Base-by-base conservation (phyloP, 1,140 invertebrate genomes). In the Parapsyche elsis region DNA sequence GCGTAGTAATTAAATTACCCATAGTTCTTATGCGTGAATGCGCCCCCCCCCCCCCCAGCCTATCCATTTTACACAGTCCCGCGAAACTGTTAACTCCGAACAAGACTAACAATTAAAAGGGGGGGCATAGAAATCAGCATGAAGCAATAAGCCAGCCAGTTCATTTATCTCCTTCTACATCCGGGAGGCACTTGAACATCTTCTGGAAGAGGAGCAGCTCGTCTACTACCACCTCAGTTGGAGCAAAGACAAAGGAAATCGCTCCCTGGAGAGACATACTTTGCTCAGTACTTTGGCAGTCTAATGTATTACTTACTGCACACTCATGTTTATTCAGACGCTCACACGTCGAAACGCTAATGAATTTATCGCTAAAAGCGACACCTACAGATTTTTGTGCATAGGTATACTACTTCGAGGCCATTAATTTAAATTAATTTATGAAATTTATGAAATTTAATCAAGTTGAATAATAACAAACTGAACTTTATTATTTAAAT, bases 51-150 rank as follows among this genome's bases (percentile, higher is more conserved):
- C 38, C 21, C 49, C 19, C 5, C 44, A 19, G 26, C 38, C 9
- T 71, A 38, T 44, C 14, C 19, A 61, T 16, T 80, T 74, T 26
- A 21, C 81, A n/a, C 71, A 10, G 73, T 73, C 57, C 76, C 46
- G 26, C 71, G 76, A 80, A 80, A 71, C 78, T 46, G 82, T 83
- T 81, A 83, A 80, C 76, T 81, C 57, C 53, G 70, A 81, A 81
- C 82, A 83, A 83, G 82, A 79, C 74, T 83, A 78, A 83, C 82
- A 83, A 83, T 83, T 83, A 83, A 83, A 78, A 76, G 76, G 79
- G 73, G 19, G 81, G 80, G 81, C 46, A 78, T 81, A 67, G 82
- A 83, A 81, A 83, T 83, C 82, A 83, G 82, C 82, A 83, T 81
- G 80, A 78, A 80, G 80, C 82, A 83, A 83, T 83, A 83, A 81